Evolutionary conservation across 2,113 vertebrate species (phyloP).

Genomic region (Mustela lutreola): DNA sequence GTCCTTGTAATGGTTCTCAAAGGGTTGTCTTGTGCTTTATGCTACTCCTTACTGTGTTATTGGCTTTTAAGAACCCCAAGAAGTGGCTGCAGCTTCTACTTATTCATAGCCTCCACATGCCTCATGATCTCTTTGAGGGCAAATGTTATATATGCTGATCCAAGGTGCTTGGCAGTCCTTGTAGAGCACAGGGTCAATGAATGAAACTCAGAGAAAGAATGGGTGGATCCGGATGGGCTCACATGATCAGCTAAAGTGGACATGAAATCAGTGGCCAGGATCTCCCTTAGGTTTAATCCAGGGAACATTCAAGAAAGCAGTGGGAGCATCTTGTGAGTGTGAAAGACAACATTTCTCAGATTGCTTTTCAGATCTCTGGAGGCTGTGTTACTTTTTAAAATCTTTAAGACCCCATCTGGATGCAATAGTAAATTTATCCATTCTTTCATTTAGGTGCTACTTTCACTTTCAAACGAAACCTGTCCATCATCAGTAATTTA

Average conservation of each 20-base stretch:
- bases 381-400: conserved; percentile 40
- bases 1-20: not conserved
- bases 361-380: conserved; percentile 29
- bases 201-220: not conserved
- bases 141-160: not conserved
- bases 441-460: conserved; percentile 38
- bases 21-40: not conserved
- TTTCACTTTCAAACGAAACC: conserved; percentile 51
- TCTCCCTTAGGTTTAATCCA: not conserved
- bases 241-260: not conserved
- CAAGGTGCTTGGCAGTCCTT: not conserved
- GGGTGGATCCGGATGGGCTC: not conserved
- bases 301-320: not conserved
- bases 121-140: not conserved
- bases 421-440: not conserved
- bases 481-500: conserved; percentile 1
- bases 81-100: not conserved
- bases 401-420: conserved; percentile 26
- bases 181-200: not conserved
- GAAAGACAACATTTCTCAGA: conserved; percentile 2
- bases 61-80: not conserved
- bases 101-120: not conserved
- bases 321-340: not conserved
- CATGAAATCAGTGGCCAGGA: not conserved
- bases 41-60: not conserved